Conservation (phyloP, 2,113 vertebrate genomes). For the Perca flavescens region DNA sequence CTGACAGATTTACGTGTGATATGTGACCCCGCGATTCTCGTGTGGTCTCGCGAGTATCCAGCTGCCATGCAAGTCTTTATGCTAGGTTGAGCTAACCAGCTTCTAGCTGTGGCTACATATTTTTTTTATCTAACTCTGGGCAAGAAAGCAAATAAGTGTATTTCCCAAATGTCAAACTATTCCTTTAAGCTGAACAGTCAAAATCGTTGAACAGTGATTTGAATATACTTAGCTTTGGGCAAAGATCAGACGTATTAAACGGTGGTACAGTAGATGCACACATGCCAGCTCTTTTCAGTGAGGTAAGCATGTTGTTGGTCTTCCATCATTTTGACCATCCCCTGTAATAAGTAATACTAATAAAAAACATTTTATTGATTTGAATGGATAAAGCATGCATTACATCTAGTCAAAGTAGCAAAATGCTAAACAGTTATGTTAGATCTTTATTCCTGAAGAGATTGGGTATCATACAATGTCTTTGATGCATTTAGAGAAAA, state of each 20-base stretch:
- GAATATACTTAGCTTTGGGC: neutral
- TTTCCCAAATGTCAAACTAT: too few species aligned
- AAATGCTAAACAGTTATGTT: conserved; percentile 70
- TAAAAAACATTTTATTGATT: conserved; percentile 15
- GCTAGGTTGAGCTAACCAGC: neutral
- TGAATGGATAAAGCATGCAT: conserved; percentile 25
- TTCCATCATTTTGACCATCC: conserved; percentile 32
- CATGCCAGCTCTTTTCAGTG: conserved; percentile 3
- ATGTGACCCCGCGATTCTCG: too few species aligned
- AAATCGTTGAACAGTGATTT: conserved; percentile 2
- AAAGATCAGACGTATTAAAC: neutral
- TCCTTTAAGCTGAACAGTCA: neutral
- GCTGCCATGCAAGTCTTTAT: neutral
- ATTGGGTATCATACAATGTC: conserved; percentile 79
- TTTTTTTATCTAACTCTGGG: neutral
- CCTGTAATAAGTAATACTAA: conserved; percentile 26
- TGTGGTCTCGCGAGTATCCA: too few species aligned
- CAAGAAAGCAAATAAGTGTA: neutral
- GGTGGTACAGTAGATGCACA: neutral
- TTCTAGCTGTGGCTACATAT: neutral
- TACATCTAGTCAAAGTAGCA: conserved; percentile 65
- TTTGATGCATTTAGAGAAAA: conserved; percentile 76
- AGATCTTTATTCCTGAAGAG: conserved; percentile 84
- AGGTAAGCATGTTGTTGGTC: neutral
- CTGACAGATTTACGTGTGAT: too few species aligned